Base-by-base conservation (phyloP, 2,797 vertebrate species). In the Garrulus glandarius region DNA sequence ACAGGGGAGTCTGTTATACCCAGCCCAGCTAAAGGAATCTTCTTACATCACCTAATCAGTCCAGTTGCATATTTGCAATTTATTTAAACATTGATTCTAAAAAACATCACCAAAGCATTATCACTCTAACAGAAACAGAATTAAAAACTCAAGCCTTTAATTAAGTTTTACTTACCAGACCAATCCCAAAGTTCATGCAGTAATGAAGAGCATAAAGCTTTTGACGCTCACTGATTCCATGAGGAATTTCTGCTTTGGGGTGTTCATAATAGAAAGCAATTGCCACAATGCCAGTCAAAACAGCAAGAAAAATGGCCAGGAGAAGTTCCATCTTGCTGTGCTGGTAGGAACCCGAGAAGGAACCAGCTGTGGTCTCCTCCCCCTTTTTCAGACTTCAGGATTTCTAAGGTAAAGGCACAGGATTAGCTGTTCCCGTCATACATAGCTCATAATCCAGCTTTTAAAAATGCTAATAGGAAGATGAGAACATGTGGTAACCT, bases 131-230 rank as follows among this genome's bases (percentile, higher is more conserved):
- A 91, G 52, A 88, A 95, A 78, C 6, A 10, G 44, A 57, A 78
- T 41, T 30, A 6, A 69, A 76, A 83, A 30, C 13, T 44, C 30
- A 34, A 75, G 12, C 53, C 53, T 87, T 89, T 67, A 83, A 77
- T 49, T 21, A 77, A 57, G 43, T 44, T 81, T 85, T 50, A 96
- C 95, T 96, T 81, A 95, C 95, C 93, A 97, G 46, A 47, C 87
- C 92, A 59, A 96, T 4, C 2, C 0, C 19, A 2, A 97, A 89
- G 63, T 94, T 96, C 13, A 70, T 0, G 11, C 18, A 0, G 9
- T 93, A 36, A 76, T 96, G 93, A 34, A 89, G 3, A 67, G 13
- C 0, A 13, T 63, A 78, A 81, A 97, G 46, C 69, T 94, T 97
- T 49, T 4, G 46, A 26, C 23, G 55, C 69, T 96, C 53, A 37